Conservation (phyloP, 1,140 invertebrate species). For the Saccostrea glomerata region DNA sequence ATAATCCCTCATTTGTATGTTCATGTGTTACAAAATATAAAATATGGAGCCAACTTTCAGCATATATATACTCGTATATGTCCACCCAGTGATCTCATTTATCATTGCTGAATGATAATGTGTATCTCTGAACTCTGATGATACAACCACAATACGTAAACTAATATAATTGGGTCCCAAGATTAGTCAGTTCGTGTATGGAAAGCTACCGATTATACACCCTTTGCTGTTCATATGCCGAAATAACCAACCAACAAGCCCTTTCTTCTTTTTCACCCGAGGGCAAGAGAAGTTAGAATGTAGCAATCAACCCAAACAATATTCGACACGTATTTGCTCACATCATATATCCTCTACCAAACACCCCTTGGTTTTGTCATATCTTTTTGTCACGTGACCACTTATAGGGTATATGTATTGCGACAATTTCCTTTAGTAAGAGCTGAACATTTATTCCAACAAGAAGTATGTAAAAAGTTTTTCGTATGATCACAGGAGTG, state of each 20-base stretch:
- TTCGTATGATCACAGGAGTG: neutral
- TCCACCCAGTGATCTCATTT: slow-evolving; percentile 8
- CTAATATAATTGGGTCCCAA: neutral
- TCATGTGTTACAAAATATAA: no score
- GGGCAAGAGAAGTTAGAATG: neutral
- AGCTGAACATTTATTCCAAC: slow-evolving; percentile 20
- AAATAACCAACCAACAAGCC: slow-evolving; percentile 13
- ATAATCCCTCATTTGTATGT: no score
- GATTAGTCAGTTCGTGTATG: slow-evolving; percentile 29
- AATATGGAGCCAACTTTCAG: neutral
- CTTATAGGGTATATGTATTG: slow-evolving; percentile 29
- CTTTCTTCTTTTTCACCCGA: neutral
- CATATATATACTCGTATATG: neutral
- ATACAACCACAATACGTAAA: neutral
- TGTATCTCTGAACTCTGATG: slow-evolving; percentile 4
- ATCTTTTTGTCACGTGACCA: neutral
- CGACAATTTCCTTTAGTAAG: neutral
- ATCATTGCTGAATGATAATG: neutral
- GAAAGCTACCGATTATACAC: neutral
- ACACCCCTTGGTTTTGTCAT: slow-evolving; percentile 30
- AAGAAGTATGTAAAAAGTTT: neutral
- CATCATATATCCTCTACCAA: neutral
- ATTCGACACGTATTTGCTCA: slow-evolving; percentile 24
- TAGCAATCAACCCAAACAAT: neutral
- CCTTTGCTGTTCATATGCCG: neutral